phyloP scores from a whole-genome alignment of 2,888 invertebrate genomes.

The Lottia gigantea region DNA sequence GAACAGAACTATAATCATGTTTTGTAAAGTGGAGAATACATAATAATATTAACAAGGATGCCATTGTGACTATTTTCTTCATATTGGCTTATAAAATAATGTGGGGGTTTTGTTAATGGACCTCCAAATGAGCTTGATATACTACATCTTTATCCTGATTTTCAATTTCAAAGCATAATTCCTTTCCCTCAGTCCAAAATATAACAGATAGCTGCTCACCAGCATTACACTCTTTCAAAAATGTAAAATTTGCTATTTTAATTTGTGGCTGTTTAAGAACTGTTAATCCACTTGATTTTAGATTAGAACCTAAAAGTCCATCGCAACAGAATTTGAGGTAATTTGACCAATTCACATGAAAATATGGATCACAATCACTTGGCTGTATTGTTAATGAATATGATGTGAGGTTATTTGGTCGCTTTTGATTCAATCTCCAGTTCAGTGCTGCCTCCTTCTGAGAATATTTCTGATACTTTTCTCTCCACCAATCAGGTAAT shows the following conservation, averaged over 20 bases:
- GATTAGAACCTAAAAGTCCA: conserved; percentile 18
- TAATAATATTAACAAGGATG: too few species aligned
- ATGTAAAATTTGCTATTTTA: conserved; percentile 20
- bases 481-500: conserved; percentile 30
- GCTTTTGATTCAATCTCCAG: background rate
- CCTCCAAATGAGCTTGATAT: conserved; percentile 2
- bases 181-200: conserved; percentile 22
- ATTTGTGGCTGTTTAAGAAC: conserved; percentile 1
- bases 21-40: too few species aligned
- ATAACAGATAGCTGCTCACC: conserved; percentile 23
- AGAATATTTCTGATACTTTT: conserved; percentile 18
- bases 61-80: too few species aligned
- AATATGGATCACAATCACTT: conserved; percentile 24
- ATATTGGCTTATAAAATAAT: too few species aligned
- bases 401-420: background rate
- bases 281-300: background rate
- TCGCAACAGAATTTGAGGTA: conserved; percentile 25
- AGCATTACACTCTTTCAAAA: conserved; percentile 20
- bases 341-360: conserved; percentile 26
- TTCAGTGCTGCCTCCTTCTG: background rate
- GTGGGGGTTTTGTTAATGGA: background rate
- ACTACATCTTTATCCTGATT: conserved; percentile 9
- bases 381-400: conserved; percentile 16
- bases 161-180: conserved; percentile 24
- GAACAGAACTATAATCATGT: too few species aligned